phyloP scores from a whole-genome alignment of 1,140 invertebrate genomes.

The Meloidogyne exigua region DNA sequence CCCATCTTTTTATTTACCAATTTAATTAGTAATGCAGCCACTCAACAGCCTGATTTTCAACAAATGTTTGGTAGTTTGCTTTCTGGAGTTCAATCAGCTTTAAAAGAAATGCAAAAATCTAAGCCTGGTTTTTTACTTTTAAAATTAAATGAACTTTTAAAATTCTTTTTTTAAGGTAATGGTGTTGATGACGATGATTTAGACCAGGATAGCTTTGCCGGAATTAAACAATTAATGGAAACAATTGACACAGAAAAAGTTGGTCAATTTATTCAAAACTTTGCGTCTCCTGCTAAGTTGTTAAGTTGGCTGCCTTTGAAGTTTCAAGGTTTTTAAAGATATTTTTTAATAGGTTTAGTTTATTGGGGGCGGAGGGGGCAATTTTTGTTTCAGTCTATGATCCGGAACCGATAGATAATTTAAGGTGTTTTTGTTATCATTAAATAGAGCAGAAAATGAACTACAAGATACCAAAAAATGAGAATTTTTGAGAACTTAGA shows the following conservation, averaged over 20 bases:
- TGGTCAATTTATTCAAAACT: conserved; percentile 1
- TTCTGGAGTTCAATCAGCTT: not conserved
- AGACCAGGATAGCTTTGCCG: not conserved
- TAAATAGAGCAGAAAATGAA: no score
- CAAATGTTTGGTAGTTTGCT: conserved; percentile 2
- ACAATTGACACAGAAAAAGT: not conserved
- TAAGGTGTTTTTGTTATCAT: no score
- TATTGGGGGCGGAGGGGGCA: no score
- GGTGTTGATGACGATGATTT: not conserved
- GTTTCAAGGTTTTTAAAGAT: not conserved
- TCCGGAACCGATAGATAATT: no score
- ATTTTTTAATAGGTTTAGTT: no score
- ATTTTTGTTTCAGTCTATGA: no score
- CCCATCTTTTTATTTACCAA: not conserved
- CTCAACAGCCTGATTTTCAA: not conserved
- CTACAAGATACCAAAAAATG: no score
- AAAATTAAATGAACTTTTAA: not conserved
- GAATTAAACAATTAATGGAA: not conserved
- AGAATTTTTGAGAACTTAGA: no score
- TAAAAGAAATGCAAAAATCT: not conserved
- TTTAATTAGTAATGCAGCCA: not conserved
- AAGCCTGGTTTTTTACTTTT: not conserved
- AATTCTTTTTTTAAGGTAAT: not conserved
- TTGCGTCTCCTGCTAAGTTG: not conserved
- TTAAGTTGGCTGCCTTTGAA: not conserved